A percentile compares a stretch with the other conserved stretches of the same genome.
These are phyloP conservation scores for Menura novaehollandiae DNA, from an alignment of 2,113 vertebrate species.

Conservation along the genomic window DNA sequence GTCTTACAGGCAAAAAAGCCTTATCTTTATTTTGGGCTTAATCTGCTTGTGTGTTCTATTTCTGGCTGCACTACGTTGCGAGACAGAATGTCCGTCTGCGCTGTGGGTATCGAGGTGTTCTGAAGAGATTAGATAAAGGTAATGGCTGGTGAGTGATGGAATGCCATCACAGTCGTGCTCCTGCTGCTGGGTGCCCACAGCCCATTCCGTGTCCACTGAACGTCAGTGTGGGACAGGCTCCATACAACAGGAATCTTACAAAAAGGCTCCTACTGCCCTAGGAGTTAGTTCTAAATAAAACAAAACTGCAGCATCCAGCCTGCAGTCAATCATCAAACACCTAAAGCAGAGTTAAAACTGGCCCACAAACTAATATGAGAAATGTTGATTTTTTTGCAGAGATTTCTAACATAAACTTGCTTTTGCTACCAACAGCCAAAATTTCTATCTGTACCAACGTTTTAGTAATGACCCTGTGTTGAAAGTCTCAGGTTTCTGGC, in stretches of 20 bases:
- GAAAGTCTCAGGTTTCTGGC: neutral
- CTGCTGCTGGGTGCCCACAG: accelerated
- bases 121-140: slow-evolving; percentile 4
- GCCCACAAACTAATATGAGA: neutral
- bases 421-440: neutral
- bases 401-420: neutral
- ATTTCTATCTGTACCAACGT: neutral
- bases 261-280: neutral
- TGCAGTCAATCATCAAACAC: neutral
- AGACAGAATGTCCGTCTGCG: neutral
- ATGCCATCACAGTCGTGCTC: accelerated
- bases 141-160: slow-evolving; percentile 29
- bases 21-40: slow-evolving; percentile 1
- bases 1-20: neutral
- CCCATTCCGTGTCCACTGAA: accelerated
- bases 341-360: neutral
- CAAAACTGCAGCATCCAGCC: neutral
- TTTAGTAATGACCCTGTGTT: neutral
- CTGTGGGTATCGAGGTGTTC: neutral
- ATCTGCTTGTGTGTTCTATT: slow-evolving; percentile 21
- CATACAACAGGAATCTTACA: accelerated
- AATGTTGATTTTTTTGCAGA: neutral
- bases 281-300: neutral
- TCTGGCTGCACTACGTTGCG: neutral
- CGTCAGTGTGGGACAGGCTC: accelerated